Evolutionary conservation across 1,140 invertebrate genomes (phyloP), one percentile per base, ranked within the genome.

Genomic region (Andrena cerasifolii): DNA sequence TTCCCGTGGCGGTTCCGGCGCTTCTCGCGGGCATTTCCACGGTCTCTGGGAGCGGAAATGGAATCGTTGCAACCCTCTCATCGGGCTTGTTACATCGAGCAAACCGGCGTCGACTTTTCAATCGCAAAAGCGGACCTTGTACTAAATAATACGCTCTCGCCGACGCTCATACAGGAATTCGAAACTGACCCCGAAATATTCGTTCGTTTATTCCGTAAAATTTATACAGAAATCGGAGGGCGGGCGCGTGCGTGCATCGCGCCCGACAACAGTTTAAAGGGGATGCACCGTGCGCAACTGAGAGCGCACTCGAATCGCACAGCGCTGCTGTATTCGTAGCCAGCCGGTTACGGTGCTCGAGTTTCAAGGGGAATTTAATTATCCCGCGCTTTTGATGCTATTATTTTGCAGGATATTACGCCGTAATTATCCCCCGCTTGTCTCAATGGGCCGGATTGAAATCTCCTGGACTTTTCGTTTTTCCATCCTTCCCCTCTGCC

Each of bases 381-480:
- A 73, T 82, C 74, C 40, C 67, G 40, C 59, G 36, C 74, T 82
- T 83, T 47, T 68, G 78, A 82, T 82, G 79, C 81, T 67, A 83
- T 83, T 83, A 83, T 83, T 82, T 83, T 78, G 54, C 53, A 53
- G 40, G 67, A 47, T 81, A 83, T 82, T 82, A 67, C 67, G 61
- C 58, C 26, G 54, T 83, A 82, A 83, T 83, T 68, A 83, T 83
- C 67, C 61, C 21, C 61, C 33, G 47, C 49, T 61, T 56, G 51
- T 82, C 66, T 83, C 79, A 82, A 83, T 78, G 43, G 49, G 10
- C 62, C 66, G 54, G 54, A 83, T 83, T 83, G 78, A 82, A 83
- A 82, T 82, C 67, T 83, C 80, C 33, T 45, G 31, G 45, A 77
- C 43, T 78, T 61, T 62, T 47, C 28, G n/a, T 4, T 51, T 62